Base-by-base conservation (phyloP, 92 coral and sea anemone species). In the Epizoanthus rinbou region DNA sequence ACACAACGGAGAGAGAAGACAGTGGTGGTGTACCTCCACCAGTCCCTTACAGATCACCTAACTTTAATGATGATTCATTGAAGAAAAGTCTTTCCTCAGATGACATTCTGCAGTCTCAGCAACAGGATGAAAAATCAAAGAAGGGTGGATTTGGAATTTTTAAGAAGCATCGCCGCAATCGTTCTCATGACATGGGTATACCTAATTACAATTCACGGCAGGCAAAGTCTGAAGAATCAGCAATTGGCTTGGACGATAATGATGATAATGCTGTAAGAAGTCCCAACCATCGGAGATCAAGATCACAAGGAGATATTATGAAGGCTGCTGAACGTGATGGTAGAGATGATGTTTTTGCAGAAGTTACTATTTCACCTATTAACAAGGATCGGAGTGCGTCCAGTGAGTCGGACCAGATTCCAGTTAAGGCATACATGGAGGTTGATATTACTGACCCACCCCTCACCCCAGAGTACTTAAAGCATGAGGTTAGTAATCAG, bases 371-470 rank as follows among this genome's bases (percentile, higher is more conserved):
- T 57, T 67, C 76, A 39, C 86, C 81, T 25, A 23, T 82, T 13
- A 73, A 79, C 11, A 85, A 88, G 62, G 72, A 41, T 8, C 65
- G 86, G 25, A 69, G 74, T 60, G 86, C 85, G 24, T 80, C 97
- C 21, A 93, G 67, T 18, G 83, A 90, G 31, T 21, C 70, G 11
- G 71, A 78, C 56, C 86, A 74, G 33, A 63, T 73, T 19, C 74
- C 83, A 16, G 80, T 95, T 9, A 79, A 90, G 65, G 91, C 99
- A 18, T 96, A 96, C 45, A 68, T 94, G 50, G 99, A 90, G 76
- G 97, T 94, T 73, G 99, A 94, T 82, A 93, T 96, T 16, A 87
- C 90, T 7, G 90, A 90, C 22, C 94, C 98, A 69, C 94, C 99
- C 71, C 64, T 23, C 69, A 90, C 97, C 52, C 89, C 95, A 70